Evolutionary conservation across 2,113 vertebrate genomes (phyloP).

Genomic region (Brienomyrus longianalis): DNA sequence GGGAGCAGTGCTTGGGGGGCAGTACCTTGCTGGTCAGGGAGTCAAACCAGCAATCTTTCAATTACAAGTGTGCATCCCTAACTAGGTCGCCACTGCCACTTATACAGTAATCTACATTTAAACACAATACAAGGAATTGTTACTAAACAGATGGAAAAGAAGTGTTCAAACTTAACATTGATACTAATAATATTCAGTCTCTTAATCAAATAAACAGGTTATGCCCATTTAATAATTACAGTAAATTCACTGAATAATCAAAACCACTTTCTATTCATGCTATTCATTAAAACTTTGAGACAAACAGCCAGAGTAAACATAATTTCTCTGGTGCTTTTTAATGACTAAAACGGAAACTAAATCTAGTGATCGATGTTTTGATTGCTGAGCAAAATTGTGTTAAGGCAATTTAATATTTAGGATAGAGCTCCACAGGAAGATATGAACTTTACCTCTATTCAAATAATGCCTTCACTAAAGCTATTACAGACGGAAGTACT

Average conservation of each 20-base stretch:
- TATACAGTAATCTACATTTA: neutral
- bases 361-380: neutral
- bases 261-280: neutral
- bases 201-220: neutral
- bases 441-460: neutral
- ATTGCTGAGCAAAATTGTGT: neutral
- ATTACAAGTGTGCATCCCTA: too few species aligned
- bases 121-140: neutral
- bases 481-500: neutral
- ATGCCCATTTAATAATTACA: conserved; percentile 1
- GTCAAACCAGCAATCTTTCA: too few species aligned
- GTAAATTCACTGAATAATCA: neutral
- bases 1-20: too few species aligned
- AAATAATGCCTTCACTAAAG: neutral
- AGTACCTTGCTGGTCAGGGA: too few species aligned
- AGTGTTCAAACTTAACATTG: neutral
- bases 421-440: neutral
- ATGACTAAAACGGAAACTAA: neutral
- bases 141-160: neutral
- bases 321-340: neutral
- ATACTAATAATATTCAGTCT: neutral
- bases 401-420: neutral
- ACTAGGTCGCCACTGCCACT: too few species aligned
- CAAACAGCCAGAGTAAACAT: neutral
- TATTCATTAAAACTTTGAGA: neutral